Evolutionary conservation across 23 tunicate species (phyloP).

Genomic region (Halocynthia aurantium): DNA sequence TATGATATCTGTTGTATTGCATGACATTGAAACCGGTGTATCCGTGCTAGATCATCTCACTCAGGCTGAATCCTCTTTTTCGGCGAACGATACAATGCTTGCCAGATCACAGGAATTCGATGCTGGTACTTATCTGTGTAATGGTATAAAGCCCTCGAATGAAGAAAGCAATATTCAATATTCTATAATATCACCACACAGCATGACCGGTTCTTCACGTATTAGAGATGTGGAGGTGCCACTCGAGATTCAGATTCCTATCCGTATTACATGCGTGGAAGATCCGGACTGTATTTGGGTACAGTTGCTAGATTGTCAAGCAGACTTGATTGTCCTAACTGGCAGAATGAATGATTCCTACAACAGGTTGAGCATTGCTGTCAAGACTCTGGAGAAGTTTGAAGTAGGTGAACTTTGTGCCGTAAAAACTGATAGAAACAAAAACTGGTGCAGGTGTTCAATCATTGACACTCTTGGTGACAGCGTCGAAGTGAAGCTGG

Average conservation of each 20-base stretch:
- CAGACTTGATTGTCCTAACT: conserved; percentile 24
- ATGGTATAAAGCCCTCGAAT: not conserved
- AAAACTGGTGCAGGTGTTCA: conserved; percentile 52
- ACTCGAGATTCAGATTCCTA: conserved; percentile 16
- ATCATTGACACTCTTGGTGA: conserved; percentile 28
- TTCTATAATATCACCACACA: no score
- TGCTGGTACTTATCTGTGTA: not conserved
- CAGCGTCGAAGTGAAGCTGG: conserved; percentile 50
- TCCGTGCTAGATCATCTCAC: not conserved
- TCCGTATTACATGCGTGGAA: conserved; percentile 48
- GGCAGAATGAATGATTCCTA: conserved; percentile 32
- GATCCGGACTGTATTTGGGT: conserved; percentile 74
- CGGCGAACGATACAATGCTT: conserved; percentile 4
- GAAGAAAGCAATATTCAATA: no score
- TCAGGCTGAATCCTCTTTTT: not conserved
- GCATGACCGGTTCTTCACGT: no score
- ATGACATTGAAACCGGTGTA: not conserved
- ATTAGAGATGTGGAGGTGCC: not conserved
- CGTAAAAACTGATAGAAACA: not conserved
- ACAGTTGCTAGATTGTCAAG: conserved; percentile 32
- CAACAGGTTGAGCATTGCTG: conserved; percentile 5
- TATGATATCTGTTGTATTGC: conserved; percentile 1
- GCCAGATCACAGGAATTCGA: conserved; percentile 12
- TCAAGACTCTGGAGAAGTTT: not conserved
- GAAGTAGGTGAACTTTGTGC: conserved; percentile 18